Evolutionary conservation across 2,797 vertebrate genomes (phyloP), one percentile per base, ranked within the genome.

Genomic region (Saxicola maurus): DNA sequence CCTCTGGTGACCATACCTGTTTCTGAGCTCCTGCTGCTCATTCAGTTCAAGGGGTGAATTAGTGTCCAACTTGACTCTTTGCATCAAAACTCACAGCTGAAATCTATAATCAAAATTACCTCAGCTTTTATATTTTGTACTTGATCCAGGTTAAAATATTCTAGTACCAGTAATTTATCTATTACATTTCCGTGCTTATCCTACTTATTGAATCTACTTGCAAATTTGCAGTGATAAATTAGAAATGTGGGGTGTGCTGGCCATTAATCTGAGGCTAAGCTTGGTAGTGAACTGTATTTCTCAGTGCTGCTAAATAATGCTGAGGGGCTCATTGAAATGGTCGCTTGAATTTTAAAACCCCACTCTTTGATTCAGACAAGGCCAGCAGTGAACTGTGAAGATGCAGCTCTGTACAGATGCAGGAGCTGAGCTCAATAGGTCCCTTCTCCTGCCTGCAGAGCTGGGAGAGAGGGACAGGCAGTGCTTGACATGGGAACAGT

Each of bases 391-490:
- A 73, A 4, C 28, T 79, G 74, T 11, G 3, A 19, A 30, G 75
- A 60, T 69, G 9, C 51, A 79, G 90, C 74, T 14, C 1, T 52
- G 67, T 17, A 6, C 86, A 82, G 94, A 91, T 93, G 92, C 64
- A 30, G 38, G 67, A 69, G 78, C 86, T 72, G 71, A 76, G 83
- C 86, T 93, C 78, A 82, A 75, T 93, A 8, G 90, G 6, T 53
- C 37, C 69, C 64, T 93, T 91, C 40, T 93, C 73, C 65, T 35
- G 31, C 62, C 51, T 6, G 43, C 1, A 0, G 33, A 43, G 48
- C 73, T 0, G 8, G 61, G 46, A 68, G 46, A 68, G 66, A 59
- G 81, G 10, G 16, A 2, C 52, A 37, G 83, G 40, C 88, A 68
- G 62, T 2, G n/a, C 2, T 2, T 42, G 52, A 3, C 67, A 8